Evolutionary conservation across 2,797 vertebrate species (phyloP).

Genomic region (Microctenopoma lineatum): DNA sequence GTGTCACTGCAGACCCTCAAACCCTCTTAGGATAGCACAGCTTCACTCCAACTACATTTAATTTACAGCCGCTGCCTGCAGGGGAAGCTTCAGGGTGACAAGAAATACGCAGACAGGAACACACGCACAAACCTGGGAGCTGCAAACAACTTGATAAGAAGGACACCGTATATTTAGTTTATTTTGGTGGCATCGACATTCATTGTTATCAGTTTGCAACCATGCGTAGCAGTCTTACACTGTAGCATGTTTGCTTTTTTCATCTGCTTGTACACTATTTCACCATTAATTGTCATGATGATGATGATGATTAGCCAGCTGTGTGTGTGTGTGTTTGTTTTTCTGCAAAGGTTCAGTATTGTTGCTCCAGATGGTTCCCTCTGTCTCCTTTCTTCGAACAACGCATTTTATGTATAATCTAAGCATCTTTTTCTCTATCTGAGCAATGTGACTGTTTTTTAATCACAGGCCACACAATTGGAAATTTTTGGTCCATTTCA

Average conservation of each 20-base stretch:
- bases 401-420: neutral
- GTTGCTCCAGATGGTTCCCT: too few species aligned
- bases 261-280: too few species aligned
- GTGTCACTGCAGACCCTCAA: conserved; percentile 29
- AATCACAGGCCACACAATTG: neutral
- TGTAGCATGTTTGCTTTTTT: too few species aligned
- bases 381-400: too few species aligned
- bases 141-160: neutral
- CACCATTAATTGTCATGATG: too few species aligned
- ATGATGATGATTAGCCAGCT: too few species aligned
- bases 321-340: too few species aligned
- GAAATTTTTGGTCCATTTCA: neutral
- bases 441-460: neutral
- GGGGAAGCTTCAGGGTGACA: neutral
- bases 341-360: too few species aligned
- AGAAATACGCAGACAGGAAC: neutral
- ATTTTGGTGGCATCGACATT: conserved; percentile 5
- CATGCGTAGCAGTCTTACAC: too few species aligned
- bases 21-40: conserved; percentile 17
- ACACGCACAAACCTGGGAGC: neutral
- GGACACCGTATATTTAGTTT: neutral
- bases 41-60: conserved; percentile 24
- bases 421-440: neutral
- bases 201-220: too few species aligned
- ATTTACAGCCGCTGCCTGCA: conserved; percentile 30